These are phyloP conservation scores for Typhlomys cinereus DNA, from an alignment of 2,113 vertebrate species.

Conservation along the genomic window DNA sequence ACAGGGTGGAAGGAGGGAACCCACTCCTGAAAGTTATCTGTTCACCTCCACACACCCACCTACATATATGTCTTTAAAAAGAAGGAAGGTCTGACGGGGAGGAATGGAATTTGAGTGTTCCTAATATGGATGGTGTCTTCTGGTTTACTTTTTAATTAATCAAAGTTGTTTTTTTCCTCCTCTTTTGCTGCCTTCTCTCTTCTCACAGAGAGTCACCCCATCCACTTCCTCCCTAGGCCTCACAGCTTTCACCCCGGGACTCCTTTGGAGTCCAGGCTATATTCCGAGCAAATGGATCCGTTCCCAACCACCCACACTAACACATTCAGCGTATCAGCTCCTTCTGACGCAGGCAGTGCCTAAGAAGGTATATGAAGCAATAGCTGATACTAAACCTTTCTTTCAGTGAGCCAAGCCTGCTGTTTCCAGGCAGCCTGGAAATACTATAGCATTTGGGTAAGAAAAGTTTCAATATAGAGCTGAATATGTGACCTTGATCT, in stretches of 20 bases:
- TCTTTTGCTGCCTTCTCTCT: slow-evolving; percentile 41
- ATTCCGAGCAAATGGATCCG: background rate
- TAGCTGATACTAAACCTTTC: background rate
- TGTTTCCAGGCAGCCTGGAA: slow-evolving; percentile 29
- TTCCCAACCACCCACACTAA: background rate
- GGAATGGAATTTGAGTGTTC: background rate
- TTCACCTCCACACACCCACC: too few species aligned
- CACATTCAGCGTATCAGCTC: background rate
- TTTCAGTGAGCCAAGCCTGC: background rate
- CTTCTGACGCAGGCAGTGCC: background rate
- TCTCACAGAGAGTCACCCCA: slow-evolving; percentile 24
- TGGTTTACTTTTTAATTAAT: background rate
- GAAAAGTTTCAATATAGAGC: too few species aligned
- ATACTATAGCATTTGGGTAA: background rate
- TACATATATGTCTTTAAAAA: too few species aligned
- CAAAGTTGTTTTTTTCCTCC: background rate
- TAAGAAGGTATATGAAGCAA: background rate
- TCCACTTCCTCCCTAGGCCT: slow-evolving; percentile 15
- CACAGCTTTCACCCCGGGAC: slow-evolving; percentile 9
- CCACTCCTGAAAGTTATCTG: too few species aligned
- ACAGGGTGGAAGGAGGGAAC: too few species aligned
- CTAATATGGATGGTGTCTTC: background rate
- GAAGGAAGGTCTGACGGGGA: too few species aligned
- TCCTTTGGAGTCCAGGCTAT: background rate
- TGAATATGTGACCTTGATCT: too few species aligned